These are phyloP conservation scores for Cotesia vestalis DNA, from an alignment of 1,140 invertebrate species.

Conservation along the genomic window DNA sequence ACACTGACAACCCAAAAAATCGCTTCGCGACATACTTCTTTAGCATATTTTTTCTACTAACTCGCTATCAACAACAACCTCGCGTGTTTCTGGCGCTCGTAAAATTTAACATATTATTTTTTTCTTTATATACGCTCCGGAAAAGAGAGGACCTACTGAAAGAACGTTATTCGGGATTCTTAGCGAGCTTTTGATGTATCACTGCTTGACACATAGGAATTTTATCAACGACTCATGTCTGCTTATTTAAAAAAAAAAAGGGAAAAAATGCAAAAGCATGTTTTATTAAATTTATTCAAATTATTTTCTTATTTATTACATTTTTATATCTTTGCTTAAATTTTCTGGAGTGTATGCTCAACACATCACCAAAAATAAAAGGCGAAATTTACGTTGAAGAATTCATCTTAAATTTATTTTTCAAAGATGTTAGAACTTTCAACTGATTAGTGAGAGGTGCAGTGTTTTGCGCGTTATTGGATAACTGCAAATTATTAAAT, in stretches of 20 bases:
- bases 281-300: not conserved
- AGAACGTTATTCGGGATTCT: slow-evolving; percentile 14
- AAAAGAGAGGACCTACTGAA: not conserved
- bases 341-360: too few species aligned
- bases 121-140: not conserved
- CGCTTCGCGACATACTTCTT: slow-evolving; percentile 21
- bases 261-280: too few species aligned
- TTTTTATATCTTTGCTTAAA: not conserved
- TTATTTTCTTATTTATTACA: not conserved
- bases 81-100: slow-evolving; percentile 21
- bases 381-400: too few species aligned
- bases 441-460: too few species aligned
- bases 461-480: too few species aligned
- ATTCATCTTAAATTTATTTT: too few species aligned
- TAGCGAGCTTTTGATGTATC: slow-evolving; percentile 1
- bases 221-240: too few species aligned
- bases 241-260: too few species aligned
- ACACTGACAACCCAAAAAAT: slow-evolving; percentile 35
- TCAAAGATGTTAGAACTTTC: too few species aligned
- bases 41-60: slow-evolving; percentile 15
- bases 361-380: too few species aligned
- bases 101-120: slow-evolving; percentile 28
- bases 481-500: too few species aligned
- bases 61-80: slow-evolving; percentile 26
- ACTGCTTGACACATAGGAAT: not conserved